A percentile compares a stretch with the other conserved stretches of the same genome.
These are phyloP conservation scores for Mungos mungo DNA, from an alignment of 2,113 vertebrate genomes.

Conservation along the genomic window DNA sequence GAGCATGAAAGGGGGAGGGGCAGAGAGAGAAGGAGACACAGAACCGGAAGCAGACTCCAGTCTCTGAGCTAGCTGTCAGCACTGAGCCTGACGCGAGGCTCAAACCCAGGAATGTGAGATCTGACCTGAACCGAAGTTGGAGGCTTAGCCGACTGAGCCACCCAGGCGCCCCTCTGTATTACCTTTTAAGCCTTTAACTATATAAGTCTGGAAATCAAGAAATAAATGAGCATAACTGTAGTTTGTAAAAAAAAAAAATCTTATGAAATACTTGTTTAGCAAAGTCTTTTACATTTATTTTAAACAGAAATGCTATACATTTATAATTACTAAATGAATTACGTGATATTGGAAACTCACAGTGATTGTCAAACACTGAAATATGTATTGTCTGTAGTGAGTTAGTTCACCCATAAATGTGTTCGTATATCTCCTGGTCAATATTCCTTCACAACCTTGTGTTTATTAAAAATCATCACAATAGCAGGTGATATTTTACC, in stretches of 20 bases:
- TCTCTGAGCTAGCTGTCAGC: too few relatives aligned
- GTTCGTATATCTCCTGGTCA: not conserved
- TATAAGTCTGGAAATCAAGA: not conserved
- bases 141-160: too few relatives aligned
- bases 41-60: too few relatives aligned
- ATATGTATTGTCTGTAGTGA: not conserved
- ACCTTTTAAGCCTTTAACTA: not conserved
- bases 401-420: not conserved
- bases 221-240: not conserved
- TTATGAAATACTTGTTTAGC: not conserved
- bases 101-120: too few relatives aligned
- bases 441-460: not conserved
- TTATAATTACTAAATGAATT: constrained; percentile 3
- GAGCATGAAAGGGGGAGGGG: too few relatives aligned
- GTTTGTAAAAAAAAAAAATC: not conserved
- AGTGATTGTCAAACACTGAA: not conserved
- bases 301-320: not conserved
- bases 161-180: too few relatives aligned
- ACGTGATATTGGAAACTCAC: not conserved
- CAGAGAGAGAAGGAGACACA: too few relatives aligned
- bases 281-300: constrained; percentile 10
- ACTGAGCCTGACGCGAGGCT: too few relatives aligned
- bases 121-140: too few relatives aligned
- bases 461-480: constrained; percentile 20
- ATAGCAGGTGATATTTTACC: not conserved